Conservation (phyloP, 2,113 vertebrate species). For the Rhizomys pruinosus region DNA sequence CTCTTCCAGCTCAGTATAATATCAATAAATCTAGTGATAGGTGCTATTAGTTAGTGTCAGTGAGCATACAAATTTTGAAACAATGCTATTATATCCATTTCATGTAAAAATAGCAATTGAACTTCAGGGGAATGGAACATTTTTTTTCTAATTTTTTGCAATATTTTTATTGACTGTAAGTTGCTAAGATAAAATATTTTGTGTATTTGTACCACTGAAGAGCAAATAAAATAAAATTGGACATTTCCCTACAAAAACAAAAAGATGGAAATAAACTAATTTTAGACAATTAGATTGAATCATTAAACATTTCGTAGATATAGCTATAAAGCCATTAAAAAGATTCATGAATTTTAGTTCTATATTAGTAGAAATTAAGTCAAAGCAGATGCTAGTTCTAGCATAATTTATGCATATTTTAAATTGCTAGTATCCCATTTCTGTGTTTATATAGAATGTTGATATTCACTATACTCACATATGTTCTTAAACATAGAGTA, state of each 20-base stretch:
- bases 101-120: background rate
- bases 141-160: slow-evolving; percentile 21
- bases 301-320: background rate
- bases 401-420: background rate
- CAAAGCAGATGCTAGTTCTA: background rate
- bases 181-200: background rate
- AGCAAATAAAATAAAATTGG: no score
- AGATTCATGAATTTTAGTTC: background rate
- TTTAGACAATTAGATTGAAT: background rate
- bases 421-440: background rate
- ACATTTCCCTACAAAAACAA: background rate
- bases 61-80: background rate
- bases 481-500: background rate
- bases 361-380: background rate
- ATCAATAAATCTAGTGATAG: slow-evolving; percentile 10
- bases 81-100: background rate
- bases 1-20: background rate
- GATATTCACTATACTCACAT: background rate
- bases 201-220: background rate
- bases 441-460: background rate
- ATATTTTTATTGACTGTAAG: background rate
- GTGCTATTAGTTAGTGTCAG: slow-evolving; percentile 29
- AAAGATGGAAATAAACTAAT: background rate
- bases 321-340: background rate
- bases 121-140: slow-evolving; percentile 30